Conservation (phyloP, 2,113 vertebrate genomes). For the Zapornia atra region DNA sequence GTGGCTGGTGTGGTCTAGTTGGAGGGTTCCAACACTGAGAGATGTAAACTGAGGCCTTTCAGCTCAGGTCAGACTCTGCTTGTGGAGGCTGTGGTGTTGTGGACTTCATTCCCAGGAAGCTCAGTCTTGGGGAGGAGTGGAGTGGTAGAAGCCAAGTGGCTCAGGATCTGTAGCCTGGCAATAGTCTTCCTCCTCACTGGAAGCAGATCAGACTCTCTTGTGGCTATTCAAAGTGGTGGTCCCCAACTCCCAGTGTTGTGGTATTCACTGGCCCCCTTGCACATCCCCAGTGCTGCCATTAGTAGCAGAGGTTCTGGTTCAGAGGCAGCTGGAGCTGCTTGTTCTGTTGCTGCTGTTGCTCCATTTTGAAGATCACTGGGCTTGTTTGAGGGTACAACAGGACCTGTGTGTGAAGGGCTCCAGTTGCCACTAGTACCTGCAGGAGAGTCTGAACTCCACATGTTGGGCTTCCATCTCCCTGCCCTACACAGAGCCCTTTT, state of each 20-base stretch:
- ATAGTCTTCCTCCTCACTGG: background rate
- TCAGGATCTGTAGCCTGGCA: background rate
- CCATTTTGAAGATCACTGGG: background rate
- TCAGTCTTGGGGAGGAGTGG: too few species aligned
- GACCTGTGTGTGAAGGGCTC: background rate
- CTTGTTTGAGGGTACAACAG: background rate
- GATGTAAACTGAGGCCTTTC: background rate
- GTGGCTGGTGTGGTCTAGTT: background rate
- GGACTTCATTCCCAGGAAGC: background rate
- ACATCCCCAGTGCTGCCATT: background rate
- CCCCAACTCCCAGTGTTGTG: background rate
- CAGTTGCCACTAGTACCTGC: background rate
- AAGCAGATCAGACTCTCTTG: background rate
- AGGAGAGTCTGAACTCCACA: background rate
- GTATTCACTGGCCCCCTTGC: background rate
- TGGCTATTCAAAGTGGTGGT: background rate
- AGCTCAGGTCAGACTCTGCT: background rate
- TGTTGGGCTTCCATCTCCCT: background rate
- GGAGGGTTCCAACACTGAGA: rapidly evolving
- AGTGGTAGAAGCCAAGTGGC: background rate
- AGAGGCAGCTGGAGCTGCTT: background rate
- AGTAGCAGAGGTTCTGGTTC: background rate
- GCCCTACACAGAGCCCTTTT: background rate
- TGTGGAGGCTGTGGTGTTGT: rapidly evolving
- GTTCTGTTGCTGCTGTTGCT: background rate